Conservation (phyloP, 2,888 invertebrate species). For the Lasioglossum villosulum region DNA sequence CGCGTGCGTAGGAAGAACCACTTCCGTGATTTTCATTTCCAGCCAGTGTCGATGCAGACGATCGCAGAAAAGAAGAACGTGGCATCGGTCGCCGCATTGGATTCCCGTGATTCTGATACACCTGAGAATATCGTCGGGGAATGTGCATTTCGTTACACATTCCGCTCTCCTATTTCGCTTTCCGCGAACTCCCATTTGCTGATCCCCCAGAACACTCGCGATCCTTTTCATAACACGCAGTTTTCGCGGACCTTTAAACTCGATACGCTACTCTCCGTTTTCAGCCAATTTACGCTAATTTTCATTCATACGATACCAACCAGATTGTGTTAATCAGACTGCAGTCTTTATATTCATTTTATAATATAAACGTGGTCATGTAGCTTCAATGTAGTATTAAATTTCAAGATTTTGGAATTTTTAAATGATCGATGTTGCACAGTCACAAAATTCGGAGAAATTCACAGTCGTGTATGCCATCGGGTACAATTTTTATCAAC, state of each 20-base stretch:
- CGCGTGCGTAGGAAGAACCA: conserved; percentile 25
- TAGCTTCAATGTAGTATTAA: too few relatives aligned
- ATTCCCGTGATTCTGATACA: conserved; percentile 50
- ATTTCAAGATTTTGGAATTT: too few relatives aligned
- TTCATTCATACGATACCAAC: background rate
- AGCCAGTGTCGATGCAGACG: conserved; percentile 12
- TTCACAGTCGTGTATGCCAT: too few relatives aligned
- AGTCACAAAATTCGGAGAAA: too few relatives aligned
- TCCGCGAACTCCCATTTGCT: conserved; percentile 37
- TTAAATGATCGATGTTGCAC: too few relatives aligned
- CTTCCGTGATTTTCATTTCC: conserved; percentile 61
- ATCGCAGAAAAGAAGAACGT: conserved; percentile 45
- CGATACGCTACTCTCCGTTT: background rate
- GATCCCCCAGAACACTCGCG: conserved; percentile 13
- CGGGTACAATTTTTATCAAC: too few relatives aligned
- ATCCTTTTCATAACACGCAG: background rate
- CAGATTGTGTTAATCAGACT: background rate
- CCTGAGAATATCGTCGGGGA: conserved; percentile 71
- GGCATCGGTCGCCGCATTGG: conserved; percentile 32
- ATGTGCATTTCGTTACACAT: conserved; percentile 72
- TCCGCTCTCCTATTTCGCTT: conserved; percentile 65
- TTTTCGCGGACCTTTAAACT: conserved; percentile 14
- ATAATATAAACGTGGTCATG: too few relatives aligned
- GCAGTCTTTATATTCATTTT: background rate
- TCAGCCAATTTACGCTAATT: background rate